Evolutionary conservation across 2,888 invertebrate species (phyloP).

Genomic region (Yponomeuta sedellus): DNA sequence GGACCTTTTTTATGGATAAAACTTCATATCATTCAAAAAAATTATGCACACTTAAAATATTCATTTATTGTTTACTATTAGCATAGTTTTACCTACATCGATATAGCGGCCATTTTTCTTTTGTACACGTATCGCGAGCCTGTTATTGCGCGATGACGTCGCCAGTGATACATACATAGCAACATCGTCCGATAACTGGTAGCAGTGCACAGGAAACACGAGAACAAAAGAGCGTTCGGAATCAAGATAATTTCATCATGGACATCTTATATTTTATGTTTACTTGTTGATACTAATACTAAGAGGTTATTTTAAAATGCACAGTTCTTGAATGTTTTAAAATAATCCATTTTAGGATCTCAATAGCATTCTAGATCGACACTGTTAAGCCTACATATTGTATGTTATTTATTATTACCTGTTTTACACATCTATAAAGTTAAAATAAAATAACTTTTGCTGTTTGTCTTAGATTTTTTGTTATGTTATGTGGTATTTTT

Average conservation of each 20-base stretch:
- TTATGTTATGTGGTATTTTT: too few relatives aligned
- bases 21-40: neutral
- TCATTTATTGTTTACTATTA: conserved; percentile 10
- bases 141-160: conserved; percentile 33
- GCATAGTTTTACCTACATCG: conserved; percentile 9
- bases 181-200: conserved; percentile 45
- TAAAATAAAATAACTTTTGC: too few relatives aligned
- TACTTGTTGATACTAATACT: neutral
- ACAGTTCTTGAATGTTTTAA: too few relatives aligned
- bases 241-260: conserved; percentile 36
- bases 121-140: conserved; percentile 40
- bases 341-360: too few relatives aligned
- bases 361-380: too few relatives aligned
- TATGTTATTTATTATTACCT: too few relatives aligned
- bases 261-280: neutral
- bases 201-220: conserved; percentile 45
- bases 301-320: too few relatives aligned
- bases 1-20: neutral
- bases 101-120: conserved; percentile 44
- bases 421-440: too few relatives aligned
- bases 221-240: conserved; percentile 58
- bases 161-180: conserved; percentile 34
- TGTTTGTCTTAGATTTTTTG: too few relatives aligned
- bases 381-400: too few relatives aligned
- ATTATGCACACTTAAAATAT: neutral